Evolutionary conservation across 2,797 vertebrate species (phyloP), one percentile per base, ranked within the genome.

Genomic region (Remorina albescens): DNA sequence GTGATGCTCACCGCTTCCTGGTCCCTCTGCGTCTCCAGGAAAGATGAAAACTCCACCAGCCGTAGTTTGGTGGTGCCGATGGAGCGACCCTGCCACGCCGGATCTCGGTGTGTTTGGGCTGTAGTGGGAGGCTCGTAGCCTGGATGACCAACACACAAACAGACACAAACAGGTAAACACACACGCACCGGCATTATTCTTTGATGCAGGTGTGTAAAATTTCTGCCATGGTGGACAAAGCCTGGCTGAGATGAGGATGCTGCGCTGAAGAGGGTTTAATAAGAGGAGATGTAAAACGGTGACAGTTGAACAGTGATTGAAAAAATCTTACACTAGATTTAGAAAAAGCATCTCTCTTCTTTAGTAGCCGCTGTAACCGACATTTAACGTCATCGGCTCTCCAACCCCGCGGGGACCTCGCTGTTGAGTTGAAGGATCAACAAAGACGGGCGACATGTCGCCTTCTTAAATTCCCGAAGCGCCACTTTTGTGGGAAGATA

Each of bases 31-130:
- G 97, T 97, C 85, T 99, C 98, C 70, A 99, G 95, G 88, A 99
- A 99, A 71, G 98, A 97, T 0, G 97, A 98, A 81, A 99, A 99
- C 89, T 99, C 97, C 82, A 98, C 96, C 88, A 99, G 94, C 82
- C 98, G 94, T 86, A 99, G 96, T 92, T 98, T 99, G 89, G 96
- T 96, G 80, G 98, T 99, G 87, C 97, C 96, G 64, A 99, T 98
- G 8, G 98, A 99, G 71, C 98, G 96, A 51, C 97, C 97, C 81
- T 99, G 97, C 98, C 98, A 99, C 0, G 97, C 97, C 6, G 98
- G 98, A 67, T 96, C 95, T 0, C 96, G 94, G 83, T 96, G 96
- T 42, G 96, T 94, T 76, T 97, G 96, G 81, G 96, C 94, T 37
- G 96, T 94, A 0, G 95, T 91, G 0, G 96, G 86, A 82, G 96